A percentile compares a stretch with the other conserved stretches of the same genome.
These are phyloP conservation scores for Chlorospingus semifuscus DNA, from an alignment of 2,797 vertebrate genomes.

Conservation along the genomic window DNA sequence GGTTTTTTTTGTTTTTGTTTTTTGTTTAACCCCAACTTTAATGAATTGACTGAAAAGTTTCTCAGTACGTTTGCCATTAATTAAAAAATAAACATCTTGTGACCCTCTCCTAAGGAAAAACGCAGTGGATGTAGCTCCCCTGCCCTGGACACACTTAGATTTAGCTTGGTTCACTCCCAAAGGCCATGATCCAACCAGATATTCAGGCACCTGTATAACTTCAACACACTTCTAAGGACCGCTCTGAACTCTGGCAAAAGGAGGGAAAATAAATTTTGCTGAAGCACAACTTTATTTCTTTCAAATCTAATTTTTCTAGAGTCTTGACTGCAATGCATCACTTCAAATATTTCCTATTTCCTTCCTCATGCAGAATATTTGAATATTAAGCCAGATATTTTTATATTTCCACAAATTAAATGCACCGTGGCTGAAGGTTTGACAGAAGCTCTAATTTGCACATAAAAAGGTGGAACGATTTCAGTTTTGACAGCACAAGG, in stretches of 20 bases:
- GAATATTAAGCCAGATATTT: constrained; percentile 54
- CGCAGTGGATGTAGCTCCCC: neutral
- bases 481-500: constrained; percentile 65
- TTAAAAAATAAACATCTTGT: neutral
- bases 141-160: neutral
- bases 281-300: constrained; percentile 9
- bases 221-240: neutral
- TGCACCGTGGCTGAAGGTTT: constrained; percentile 69
- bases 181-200: neutral
- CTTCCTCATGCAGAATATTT: constrained; percentile 32
- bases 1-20: neutral
- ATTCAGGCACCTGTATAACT: neutral
- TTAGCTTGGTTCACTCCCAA: constrained; percentile 32
- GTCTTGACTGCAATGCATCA: neutral
- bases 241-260: neutral
- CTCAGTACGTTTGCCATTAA: neutral
- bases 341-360: constrained; percentile 25
- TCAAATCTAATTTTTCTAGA: neutral
- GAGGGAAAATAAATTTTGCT: neutral
- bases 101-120: neutral
- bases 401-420: constrained; percentile 67
- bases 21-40: neutral
- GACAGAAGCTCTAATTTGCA: constrained; percentile 72
- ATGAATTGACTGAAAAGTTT: neutral
- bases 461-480: constrained; percentile 74